Percentiles rank a stretch among this genome's conserved stretches.
These are phyloP conservation scores for Odontamblyopus rebecca DNA, from an alignment of 2,797 vertebrate genomes.

Conservation along the genomic window DNA sequence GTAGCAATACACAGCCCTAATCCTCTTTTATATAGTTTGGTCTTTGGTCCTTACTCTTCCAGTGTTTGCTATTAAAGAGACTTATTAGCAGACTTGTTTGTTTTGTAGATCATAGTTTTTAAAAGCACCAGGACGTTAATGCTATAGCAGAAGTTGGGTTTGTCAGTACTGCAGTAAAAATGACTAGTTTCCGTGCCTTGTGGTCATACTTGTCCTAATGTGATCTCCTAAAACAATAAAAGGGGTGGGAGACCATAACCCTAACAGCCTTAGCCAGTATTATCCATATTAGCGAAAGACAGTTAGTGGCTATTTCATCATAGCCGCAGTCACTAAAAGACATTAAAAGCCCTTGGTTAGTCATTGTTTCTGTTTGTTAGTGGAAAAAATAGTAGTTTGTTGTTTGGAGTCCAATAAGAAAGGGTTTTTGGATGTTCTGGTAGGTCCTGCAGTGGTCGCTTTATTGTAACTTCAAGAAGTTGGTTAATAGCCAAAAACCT, in stretches of 20 bases:
- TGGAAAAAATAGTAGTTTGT: neutral
- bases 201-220: slow-evolving; percentile 12
- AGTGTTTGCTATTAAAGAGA: slow-evolving; percentile 7
- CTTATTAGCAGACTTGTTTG: slow-evolving; percentile 5
- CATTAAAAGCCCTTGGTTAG: neutral
- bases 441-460: neutral
- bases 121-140: slow-evolving; percentile 3
- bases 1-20: slow-evolving; percentile 4
- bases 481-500: neutral
- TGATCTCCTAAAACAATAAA: slow-evolving; percentile 13
- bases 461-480: neutral
- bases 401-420: neutral
- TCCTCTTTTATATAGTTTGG: slow-evolving; percentile 8
- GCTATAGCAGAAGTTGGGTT: slow-evolving; percentile 9
- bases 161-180: slow-evolving; percentile 6
- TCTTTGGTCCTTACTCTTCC: slow-evolving; percentile 1
- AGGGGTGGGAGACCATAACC: slow-evolving; percentile 4
- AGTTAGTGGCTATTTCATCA: slow-evolving; percentile 12
- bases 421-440: neutral
- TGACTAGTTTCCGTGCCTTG: slow-evolving; percentile 8
- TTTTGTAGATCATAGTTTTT: slow-evolving; percentile 8
- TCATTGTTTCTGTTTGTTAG: neutral
- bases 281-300: slow-evolving; percentile 6
- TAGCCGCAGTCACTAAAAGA: slow-evolving; percentile 1
- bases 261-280: neutral